A percentile compares a stretch with the other conserved stretches of the same genome.
Conservation (phyloP, 2,888 invertebrate genomes). For the Brassicogethes aeneus region DNA sequence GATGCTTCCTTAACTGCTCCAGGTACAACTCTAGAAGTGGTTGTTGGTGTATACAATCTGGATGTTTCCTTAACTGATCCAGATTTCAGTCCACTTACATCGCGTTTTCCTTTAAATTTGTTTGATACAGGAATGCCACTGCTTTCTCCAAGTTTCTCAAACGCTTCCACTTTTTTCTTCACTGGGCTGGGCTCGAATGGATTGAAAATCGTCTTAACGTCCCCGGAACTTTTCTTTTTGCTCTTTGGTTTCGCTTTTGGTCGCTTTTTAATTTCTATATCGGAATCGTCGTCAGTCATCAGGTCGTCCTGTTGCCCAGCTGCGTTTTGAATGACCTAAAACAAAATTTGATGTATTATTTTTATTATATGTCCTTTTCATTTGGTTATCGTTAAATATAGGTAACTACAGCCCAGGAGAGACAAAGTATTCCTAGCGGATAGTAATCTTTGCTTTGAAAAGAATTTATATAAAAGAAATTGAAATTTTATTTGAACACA, state of each 20-base stretch:
- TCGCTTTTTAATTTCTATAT: constrained; percentile 2
- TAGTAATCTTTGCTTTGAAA: no score
- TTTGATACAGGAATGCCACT: constrained; percentile 17
- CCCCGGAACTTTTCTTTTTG: constrained; percentile 15
- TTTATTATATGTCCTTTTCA: no score
- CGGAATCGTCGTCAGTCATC: constrained; percentile 1
- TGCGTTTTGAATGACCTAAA: no score
- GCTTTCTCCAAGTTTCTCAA: constrained; percentile 39
- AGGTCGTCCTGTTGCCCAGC: background rate
- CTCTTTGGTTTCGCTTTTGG: constrained; percentile 25
- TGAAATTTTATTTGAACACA: no score
- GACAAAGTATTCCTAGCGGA: no score
- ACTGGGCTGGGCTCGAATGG: constrained; percentile 51
- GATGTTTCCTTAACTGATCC: background rate
- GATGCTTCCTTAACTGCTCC: background rate
- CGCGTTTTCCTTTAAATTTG: background rate
- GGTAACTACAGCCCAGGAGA: no score
- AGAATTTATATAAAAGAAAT: no score
- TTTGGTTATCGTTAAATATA: no score
- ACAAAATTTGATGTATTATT: no score
- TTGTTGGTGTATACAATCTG: constrained; percentile 16
- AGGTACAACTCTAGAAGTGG: background rate
- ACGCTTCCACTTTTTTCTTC: constrained; percentile 53
- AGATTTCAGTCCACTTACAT: background rate
- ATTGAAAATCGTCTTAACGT: constrained; percentile 39